phyloP scores from a whole-genome alignment of 2,888 invertebrate genomes.

The Tinea trinotella region DNA sequence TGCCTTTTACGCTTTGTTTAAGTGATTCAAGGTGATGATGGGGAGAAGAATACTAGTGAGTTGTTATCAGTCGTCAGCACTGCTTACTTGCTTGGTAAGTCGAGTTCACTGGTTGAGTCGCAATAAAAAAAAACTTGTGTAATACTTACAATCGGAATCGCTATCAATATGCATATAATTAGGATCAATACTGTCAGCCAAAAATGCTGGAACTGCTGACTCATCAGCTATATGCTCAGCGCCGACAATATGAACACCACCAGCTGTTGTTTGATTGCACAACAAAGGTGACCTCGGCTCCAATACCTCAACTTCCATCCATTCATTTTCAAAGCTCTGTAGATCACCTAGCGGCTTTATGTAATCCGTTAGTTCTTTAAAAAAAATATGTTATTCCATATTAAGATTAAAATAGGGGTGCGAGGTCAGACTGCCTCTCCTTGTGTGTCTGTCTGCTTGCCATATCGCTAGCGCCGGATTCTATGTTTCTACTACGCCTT shows the following conservation, averaged over 20 bases:
- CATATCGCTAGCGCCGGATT: too few relatives aligned
- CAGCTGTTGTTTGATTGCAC: conserved; percentile 32
- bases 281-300: conserved; percentile 69
- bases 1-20: too few relatives aligned
- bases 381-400: background rate
- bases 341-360: conserved; percentile 80
- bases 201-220: conserved; percentile 70
- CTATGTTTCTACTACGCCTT: too few relatives aligned
- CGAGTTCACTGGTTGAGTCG: too few relatives aligned
- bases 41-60: too few relatives aligned
- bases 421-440: too few relatives aligned
- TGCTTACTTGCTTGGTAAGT: too few relatives aligned
- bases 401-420: background rate
- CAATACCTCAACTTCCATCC: conserved; percentile 89
- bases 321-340: conserved; percentile 90
- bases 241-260: conserved; percentile 50
- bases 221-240: conserved; percentile 43
- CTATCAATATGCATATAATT: conserved; percentile 68
- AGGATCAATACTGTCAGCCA: conserved; percentile 72
- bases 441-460: too few relatives aligned
- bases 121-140: too few relatives aligned
- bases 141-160: conserved; percentile 59
- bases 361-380: conserved; percentile 62
- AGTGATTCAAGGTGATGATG: too few relatives aligned
- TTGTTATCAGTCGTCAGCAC: too few relatives aligned